phyloP scores from a whole-genome alignment of 2,888 invertebrate genomes.

The Lamellibrachia satsuma region DNA sequence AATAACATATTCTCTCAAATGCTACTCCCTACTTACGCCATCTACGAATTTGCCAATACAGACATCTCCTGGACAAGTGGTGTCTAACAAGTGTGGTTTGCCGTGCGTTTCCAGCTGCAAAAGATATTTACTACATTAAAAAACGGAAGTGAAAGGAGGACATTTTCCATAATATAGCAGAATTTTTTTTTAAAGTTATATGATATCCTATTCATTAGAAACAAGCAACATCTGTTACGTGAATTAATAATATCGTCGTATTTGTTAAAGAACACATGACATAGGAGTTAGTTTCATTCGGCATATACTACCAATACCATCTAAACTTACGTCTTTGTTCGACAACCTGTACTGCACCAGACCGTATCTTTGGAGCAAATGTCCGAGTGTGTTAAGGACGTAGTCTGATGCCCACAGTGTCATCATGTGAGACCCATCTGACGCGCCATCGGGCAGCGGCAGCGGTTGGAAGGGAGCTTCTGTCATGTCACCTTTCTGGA shows the following conservation, averaged over 20 bases:
- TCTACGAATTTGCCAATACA: not conserved
- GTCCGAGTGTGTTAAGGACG: not conserved
- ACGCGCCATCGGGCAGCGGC: not conserved
- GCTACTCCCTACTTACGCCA: not conserved
- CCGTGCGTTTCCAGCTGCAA: not conserved
- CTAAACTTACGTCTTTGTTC: not conserved
- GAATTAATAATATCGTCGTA: not conserved
- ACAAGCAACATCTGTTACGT: not conserved
- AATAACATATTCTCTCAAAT: not conserved
- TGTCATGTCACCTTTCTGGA: not conserved
- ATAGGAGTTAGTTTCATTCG: no score
- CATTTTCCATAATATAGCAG: no score
- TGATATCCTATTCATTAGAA: not conserved
- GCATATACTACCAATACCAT: no score
- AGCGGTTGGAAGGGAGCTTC: not conserved
- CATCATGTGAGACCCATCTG: not conserved
- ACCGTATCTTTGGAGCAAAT: not conserved
- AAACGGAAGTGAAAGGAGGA: no score
- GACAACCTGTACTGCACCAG: not conserved
- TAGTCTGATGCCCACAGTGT: not conserved
- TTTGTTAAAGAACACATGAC: no score
- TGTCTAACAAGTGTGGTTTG: not conserved
- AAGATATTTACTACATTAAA: not conserved
- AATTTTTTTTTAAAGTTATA: not conserved
- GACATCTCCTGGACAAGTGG: not conserved